Evolutionary conservation across 2,797 vertebrate species (phyloP), one percentile per base, ranked within the genome.

Genomic region (Lacerta agilis): DNA sequence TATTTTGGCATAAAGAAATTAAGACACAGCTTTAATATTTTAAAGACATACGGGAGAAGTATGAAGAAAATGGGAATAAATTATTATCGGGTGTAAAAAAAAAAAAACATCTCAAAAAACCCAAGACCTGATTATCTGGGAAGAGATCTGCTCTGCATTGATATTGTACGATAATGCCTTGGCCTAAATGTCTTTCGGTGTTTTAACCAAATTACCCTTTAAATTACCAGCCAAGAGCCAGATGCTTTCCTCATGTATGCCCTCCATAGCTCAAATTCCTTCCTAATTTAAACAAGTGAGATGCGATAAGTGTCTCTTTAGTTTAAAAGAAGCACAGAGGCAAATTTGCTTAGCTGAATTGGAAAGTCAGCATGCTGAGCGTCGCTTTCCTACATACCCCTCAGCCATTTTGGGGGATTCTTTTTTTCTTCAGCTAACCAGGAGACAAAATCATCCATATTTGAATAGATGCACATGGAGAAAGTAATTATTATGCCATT

Each of bases 171-270:
- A 93, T 92, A 95, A 94, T 79, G 80, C 87, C 84, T 69, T 90
- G 86, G 73, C 86, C 88, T 94, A 87, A 94, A 91, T 89, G 86
- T 84, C 85, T 94, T 90, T 93, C 92, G 88, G 89, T 94, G 92
- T 93, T 94, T 95, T 95, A 95, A 94, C 82, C 88, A 95, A 95
- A 95, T 96, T 95, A 95, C 89, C 85, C 92, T 94, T 94, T 95
- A 94, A 95, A 95, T 96, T 95, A 93, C 85, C 84, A 94, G 91
- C 73, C 77, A 94, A 92, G 91, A 73, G 92, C 90, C 94, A 95
- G 94, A 94, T 95, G 95, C 87, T 95, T 94, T 91, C 86, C 86
- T 94, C 90, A 94, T 94, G 95, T 95, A 93, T 94, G 90, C 82
- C 81, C 41, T 0, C 0, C 86, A 88, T 94, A 93, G 89, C 87